Evolutionary conservation across 2,797 vertebrate species (phyloP), one percentile per base, ranked within the genome.

Genomic region (Taeniopygia guttata): DNA sequence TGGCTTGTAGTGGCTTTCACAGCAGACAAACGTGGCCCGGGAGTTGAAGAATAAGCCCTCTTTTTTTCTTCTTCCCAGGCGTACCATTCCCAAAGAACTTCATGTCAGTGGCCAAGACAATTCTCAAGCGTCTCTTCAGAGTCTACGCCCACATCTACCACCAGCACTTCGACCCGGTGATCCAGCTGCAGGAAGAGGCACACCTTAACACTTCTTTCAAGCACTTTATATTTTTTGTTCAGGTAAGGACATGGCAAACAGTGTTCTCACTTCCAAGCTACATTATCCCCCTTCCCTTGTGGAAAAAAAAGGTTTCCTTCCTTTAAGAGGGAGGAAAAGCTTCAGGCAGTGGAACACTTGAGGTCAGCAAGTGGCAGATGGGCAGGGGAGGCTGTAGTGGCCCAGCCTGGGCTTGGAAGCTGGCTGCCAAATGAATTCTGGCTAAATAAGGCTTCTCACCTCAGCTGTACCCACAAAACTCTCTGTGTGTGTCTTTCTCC

Each of bases 161-260:
- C 97, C 99, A 99, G 97, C 99, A 99, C 98, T 99, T 99, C 97
- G 99, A 99, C 86, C 99, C 99, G 0, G 99, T 99, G 93, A 99
- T 99, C 96, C 99, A 99, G 97, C 98, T 99, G 64, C 99, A 99
- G 92, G 99, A 99, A 90, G 99, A 99, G 97, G 99, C 99, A 42
- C 99, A 99, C 97, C 98, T 99, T 87, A 99, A 99, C 97, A 99
- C 99, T 16, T 99, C 99, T 29, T 99, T 99, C 98, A 99, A 99
- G 98, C 99, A 99, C 98, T 99, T 99, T 98, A 99, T 99, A 97
- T 99, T 99, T 95, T 99, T 99, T 78, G 99, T 99, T 96, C 99
- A 99, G 99, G 99, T 99, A 96, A 93, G 74, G 46, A 18, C 26
- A 2, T 2, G 10, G 66, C 80, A 36, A 48, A 10, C 4, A 4